Conservation (phyloP, 1,140 invertebrate genomes). For the Sminthurides bifidus region DNA sequence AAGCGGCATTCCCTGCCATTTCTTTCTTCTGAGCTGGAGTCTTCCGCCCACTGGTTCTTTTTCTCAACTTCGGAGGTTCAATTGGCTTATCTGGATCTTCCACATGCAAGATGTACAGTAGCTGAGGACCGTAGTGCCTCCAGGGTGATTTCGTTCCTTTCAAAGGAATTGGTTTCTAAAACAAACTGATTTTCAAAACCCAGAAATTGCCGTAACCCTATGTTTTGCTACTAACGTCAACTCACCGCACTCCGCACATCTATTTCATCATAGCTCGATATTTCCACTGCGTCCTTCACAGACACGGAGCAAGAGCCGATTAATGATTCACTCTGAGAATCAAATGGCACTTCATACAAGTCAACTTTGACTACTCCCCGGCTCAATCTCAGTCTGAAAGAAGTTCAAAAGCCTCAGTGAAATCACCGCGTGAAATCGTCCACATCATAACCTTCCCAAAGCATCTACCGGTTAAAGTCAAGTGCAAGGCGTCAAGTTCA, state of each 20-base stretch:
- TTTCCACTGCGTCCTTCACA: not conserved
- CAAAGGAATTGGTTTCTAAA: not conserved
- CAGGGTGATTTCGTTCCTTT: constrained; percentile 14
- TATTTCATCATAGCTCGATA: not conserved
- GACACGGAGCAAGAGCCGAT: not conserved
- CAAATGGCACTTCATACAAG: not conserved
- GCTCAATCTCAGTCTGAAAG: not conserved
- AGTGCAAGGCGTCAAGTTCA: too few relatives aligned
- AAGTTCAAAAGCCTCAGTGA: too few relatives aligned
- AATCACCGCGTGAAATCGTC: too few relatives aligned
- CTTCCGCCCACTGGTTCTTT: not conserved
- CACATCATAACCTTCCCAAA: too few relatives aligned
- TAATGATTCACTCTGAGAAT: not conserved
- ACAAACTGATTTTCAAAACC: not conserved
- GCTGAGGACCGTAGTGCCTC: constrained; percentile 8
- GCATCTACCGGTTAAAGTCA: too few relatives aligned
- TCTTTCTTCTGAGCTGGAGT: not conserved
- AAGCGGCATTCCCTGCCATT: not conserved
- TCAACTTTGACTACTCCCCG: not conserved
- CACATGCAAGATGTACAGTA: constrained; percentile 12
- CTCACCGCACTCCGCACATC: not conserved
- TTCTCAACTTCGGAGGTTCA: not conserved
- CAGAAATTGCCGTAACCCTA: too few relatives aligned
- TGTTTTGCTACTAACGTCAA: not conserved
- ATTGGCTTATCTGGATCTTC: constrained; percentile 7